phyloP scores from a whole-genome alignment of 1,140 invertebrate genomes.

The Coptotermes formosanus region DNA sequence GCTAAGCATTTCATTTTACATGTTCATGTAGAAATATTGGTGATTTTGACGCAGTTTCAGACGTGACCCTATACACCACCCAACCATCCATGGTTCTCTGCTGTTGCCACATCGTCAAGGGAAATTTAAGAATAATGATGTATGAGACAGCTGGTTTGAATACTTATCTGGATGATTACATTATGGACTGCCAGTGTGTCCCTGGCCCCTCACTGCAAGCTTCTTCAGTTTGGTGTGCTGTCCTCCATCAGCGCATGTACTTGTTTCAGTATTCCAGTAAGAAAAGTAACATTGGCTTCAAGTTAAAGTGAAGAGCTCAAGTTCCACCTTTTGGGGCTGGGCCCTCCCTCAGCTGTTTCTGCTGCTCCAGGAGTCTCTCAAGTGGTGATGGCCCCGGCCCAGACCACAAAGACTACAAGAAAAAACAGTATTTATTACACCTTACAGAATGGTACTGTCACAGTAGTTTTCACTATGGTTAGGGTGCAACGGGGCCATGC shows the following conservation, averaged over 20 bases:
- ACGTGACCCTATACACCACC: background rate
- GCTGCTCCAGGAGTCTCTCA: slow-evolving; percentile 76
- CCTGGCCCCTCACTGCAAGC: background rate
- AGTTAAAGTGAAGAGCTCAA: slow-evolving; percentile 25
- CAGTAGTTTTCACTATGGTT: too few relatives aligned
- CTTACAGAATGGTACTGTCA: too few relatives aligned
- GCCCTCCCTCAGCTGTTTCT: slow-evolving; percentile 59
- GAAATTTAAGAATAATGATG: background rate
- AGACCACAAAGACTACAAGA: slow-evolving; percentile 70
- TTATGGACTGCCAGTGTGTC: background rate
- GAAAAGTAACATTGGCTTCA: background rate
- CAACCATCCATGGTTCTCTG: background rate
- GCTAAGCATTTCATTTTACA: slow-evolving; percentile 17
- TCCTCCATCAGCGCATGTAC: background rate
- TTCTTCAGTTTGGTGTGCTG: background rate
- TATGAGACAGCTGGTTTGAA: slow-evolving; percentile 15
- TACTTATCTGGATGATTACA: slow-evolving; percentile 12
- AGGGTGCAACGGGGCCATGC: too few relatives aligned
- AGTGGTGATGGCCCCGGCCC: slow-evolving; percentile 73
- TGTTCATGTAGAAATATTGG: slow-evolving; percentile 8
- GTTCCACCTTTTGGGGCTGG: slow-evolving; percentile 34
- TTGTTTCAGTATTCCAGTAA: slow-evolving; percentile 17
- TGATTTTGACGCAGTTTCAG: background rate
- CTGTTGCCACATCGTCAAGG: background rate
- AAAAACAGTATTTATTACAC: background rate